Evolutionary conservation across 2,797 vertebrate species (phyloP).

Genomic region (Macropodus opercularis): DNA sequence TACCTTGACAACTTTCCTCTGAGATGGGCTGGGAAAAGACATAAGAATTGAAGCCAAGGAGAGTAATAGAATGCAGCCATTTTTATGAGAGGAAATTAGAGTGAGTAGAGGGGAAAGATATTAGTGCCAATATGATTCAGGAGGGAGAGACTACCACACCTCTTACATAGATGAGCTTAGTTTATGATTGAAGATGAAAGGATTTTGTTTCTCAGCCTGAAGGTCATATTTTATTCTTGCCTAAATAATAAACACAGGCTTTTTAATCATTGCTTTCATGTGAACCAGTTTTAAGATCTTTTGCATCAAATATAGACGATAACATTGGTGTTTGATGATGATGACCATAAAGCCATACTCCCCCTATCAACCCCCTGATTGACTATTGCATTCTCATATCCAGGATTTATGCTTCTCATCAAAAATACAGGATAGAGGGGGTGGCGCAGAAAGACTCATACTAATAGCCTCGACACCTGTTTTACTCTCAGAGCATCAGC

Average conservation of each 20-base stretch:
- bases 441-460: conserved; percentile 41
- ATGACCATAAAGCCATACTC: conserved; percentile 7
- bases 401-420: conserved; percentile 58
- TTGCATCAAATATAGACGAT: background rate
- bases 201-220: conserved; percentile 29
- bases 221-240: conserved; percentile 37
- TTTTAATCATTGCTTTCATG: conserved; percentile 8
- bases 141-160: conserved; percentile 31
- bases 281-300: conserved; percentile 16
- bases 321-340: conserved; percentile 19
- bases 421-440: conserved; percentile 47
- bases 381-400: conserved; percentile 29
- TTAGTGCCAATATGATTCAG: conserved; percentile 51
- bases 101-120: conserved; percentile 38
- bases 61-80: conserved; percentile 36
- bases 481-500: conserved; percentile 44
- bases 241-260: conserved; percentile 26
- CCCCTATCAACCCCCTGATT: conserved; percentile 14
- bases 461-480: conserved; percentile 58
- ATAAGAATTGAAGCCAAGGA: conserved; percentile 56
- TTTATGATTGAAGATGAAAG: conserved; percentile 54
- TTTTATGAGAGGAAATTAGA: conserved; percentile 62
- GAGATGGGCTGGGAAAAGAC: conserved; percentile 54
- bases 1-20: conserved; percentile 60
- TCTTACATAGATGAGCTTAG: conserved; percentile 47